phyloP scores from a whole-genome alignment of 35 echinoderm and acorn worm genomes.

The Strongylocentrotus purpuratus region DNA sequence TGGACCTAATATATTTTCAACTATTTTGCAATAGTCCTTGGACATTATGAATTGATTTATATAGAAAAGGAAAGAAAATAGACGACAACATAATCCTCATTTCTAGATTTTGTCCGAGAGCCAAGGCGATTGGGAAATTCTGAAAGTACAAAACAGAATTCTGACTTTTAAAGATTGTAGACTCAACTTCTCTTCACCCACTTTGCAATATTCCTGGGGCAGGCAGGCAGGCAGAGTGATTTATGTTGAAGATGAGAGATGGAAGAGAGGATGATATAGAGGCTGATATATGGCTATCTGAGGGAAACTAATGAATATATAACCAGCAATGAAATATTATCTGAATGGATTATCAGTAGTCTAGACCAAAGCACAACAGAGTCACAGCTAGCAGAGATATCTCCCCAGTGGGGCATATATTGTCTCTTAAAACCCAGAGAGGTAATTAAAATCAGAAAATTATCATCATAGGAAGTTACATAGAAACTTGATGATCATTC shows the following conservation, averaged over 20 bases:
- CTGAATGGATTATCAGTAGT: slow-evolving; percentile 40
- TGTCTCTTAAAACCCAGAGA: neutral
- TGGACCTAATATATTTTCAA: too few species aligned
- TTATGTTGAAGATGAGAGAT: slow-evolving; percentile 19
- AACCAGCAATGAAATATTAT: slow-evolving; percentile 33
- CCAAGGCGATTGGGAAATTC: neutral
- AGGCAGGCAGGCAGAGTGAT: neutral
- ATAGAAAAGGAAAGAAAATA: neutral
- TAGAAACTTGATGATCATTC: neutral
- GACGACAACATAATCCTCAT: neutral
- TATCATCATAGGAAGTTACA: neutral
- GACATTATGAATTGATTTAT: neutral
- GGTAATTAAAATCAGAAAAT: slow-evolving; percentile 35
- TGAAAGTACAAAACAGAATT: neutral
- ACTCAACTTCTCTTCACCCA: neutral
- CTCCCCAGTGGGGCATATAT: slow-evolving; percentile 44
- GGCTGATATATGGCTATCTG: slow-evolving; percentile 1
- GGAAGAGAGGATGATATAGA: neutral
- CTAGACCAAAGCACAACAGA: slow-evolving; percentile 22
- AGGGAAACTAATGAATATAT: slow-evolving; percentile 38
- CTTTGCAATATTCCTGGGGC: neutral
- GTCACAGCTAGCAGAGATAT: neutral
- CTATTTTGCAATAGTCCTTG: neutral
- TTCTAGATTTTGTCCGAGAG: neutral
- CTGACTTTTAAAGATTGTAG: neutral